Percentiles rank a stretch among this genome's conserved stretches.
These are phyloP conservation scores for Cephus runcator DNA, from an alignment of 2,888 invertebrate species.

Conservation along the genomic window DNA sequence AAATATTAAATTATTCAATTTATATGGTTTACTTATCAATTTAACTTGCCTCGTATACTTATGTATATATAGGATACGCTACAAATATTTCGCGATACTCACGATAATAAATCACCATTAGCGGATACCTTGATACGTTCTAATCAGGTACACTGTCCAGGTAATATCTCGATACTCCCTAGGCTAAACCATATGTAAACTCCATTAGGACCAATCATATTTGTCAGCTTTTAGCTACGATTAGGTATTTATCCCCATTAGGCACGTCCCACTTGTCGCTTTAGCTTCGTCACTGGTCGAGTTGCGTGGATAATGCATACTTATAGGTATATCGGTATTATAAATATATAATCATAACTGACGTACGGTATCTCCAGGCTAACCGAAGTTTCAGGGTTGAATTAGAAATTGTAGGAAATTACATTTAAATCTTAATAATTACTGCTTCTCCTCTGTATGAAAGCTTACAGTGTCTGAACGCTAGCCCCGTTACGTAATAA, in stretches of 20 bases:
- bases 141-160: background rate
- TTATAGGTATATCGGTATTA: background rate
- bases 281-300: background rate
- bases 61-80: background rate
- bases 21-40: background rate
- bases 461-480: too few relatives aligned
- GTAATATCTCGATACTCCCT: background rate
- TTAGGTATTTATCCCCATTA: conserved; percentile 46
- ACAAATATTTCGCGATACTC: background rate
- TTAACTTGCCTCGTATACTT: background rate
- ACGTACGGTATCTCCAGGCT: background rate
- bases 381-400: background rate
- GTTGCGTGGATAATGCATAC: background rate
- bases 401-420: background rate
- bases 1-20: background rate
- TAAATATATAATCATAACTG: background rate
- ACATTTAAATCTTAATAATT: background rate
- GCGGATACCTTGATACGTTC: background rate
- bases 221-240: conserved; percentile 45
- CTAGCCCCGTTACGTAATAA: background rate
- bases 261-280: conserved; percentile 23
- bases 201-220: conserved; percentile 45
- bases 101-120: background rate
- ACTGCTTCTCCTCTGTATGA: too few relatives aligned
- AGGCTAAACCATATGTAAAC: conserved; percentile 18